Conservation (phyloP, 1,140 invertebrate species). For the Lasaia peninsularis region DNA sequence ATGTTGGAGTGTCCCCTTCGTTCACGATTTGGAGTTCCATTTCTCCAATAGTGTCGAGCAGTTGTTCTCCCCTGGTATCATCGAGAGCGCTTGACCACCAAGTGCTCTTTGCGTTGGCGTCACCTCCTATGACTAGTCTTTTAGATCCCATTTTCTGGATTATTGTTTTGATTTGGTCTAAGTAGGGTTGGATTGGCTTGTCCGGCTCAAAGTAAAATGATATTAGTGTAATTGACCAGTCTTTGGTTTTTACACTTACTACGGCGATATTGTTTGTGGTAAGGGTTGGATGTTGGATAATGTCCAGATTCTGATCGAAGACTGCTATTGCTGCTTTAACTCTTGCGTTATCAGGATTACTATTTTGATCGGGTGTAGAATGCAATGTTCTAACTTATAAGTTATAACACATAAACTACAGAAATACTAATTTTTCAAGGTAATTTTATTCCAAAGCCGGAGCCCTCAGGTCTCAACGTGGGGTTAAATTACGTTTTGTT, state of each 20-base stretch:
- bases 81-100: constrained; percentile 26
- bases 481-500: too few species aligned
- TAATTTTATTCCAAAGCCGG: too few species aligned
- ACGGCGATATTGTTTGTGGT: too few species aligned
- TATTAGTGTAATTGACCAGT: background rate
- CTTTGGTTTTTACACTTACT: background rate
- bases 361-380: too few species aligned
- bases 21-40: constrained; percentile 24
- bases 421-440: too few species aligned
- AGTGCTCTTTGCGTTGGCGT: constrained; percentile 26
- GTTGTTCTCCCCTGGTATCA: constrained; percentile 17
- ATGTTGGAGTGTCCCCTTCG: constrained; percentile 25
- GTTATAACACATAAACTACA: too few species aligned
- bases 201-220: constrained; percentile 7
- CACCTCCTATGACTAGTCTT: constrained; percentile 24
- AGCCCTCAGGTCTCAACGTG: too few species aligned
- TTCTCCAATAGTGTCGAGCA: constrained; percentile 14
- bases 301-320: too few species aligned
- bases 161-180: constrained; percentile 16
- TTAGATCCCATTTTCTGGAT: background rate
- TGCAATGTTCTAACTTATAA: too few species aligned
- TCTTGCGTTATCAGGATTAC: too few species aligned
- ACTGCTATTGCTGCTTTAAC: too few species aligned
- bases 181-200: constrained; percentile 11
- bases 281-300: too few species aligned